These are phyloP conservation scores for Drosophila mimetica DNA, from an alignment of 2,888 invertebrate species.

Conservation along the genomic window DNA sequence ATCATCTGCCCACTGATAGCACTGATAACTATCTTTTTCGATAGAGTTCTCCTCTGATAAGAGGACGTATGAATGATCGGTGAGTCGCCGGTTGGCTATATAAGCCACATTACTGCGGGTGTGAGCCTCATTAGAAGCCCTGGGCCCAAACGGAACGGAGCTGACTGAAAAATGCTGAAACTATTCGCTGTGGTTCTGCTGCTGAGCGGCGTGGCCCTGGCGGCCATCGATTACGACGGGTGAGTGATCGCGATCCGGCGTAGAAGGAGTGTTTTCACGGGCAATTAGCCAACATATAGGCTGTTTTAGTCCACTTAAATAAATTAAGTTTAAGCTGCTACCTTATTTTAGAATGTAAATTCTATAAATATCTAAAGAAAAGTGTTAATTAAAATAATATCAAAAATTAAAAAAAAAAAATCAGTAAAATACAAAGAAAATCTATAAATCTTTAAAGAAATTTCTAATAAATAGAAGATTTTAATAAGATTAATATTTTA, in stretches of 20 bases:
- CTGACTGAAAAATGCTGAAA: slow-evolving; percentile 55
- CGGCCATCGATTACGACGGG: slow-evolving; percentile 61
- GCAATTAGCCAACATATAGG: no score
- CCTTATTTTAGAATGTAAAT: not conserved
- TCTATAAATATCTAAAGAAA: not conserved
- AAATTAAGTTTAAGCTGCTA: not conserved
- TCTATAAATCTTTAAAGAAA: no score
- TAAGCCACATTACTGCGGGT: slow-evolving; percentile 32
- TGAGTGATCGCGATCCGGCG: slow-evolving; percentile 45
- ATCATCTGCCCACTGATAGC: slow-evolving; percentile 36
- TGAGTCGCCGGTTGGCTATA: slow-evolving; percentile 44
- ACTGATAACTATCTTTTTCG: slow-evolving; percentile 54
- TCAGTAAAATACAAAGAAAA: no score
- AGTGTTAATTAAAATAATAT: no score
- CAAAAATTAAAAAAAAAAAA: no score
- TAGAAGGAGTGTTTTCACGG: not conserved
- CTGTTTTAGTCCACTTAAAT: not conserved
- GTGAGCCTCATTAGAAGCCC: slow-evolving; percentile 50
- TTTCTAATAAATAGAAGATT: no score
- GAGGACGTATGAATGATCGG: slow-evolving; percentile 24
- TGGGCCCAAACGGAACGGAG: slow-evolving; percentile 51
- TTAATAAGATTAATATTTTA: no score
- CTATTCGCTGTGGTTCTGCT: slow-evolving; percentile 48
- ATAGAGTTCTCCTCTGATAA: slow-evolving; percentile 52
- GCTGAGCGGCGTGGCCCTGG: slow-evolving; percentile 48